phyloP scores from a whole-genome alignment of 2,113 vertebrate species.

The Craseonycteris thonglongyai region DNA sequence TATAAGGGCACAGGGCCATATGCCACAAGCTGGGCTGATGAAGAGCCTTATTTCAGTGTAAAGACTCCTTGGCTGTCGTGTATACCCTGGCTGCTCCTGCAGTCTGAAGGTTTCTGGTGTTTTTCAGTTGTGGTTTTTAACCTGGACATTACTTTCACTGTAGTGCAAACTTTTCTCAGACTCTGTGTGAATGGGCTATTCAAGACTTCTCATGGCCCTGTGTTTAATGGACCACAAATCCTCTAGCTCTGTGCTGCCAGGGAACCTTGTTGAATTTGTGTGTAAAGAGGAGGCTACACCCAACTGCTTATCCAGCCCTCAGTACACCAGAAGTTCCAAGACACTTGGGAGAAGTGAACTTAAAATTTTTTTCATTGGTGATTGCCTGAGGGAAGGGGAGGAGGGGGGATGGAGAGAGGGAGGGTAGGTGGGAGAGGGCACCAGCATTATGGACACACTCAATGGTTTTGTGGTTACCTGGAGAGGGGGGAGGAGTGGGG shows the following conservation, averaged over 20 bases:
- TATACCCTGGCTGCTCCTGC: background rate
- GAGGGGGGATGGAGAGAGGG: too few species aligned
- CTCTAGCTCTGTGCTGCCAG: background rate
- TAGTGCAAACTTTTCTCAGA: constrained; percentile 18
- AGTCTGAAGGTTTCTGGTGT: constrained; percentile 24
- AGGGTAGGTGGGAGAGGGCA: too few species aligned
- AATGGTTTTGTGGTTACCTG: too few species aligned
- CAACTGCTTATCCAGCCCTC: background rate
- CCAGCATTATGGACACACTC: too few species aligned
- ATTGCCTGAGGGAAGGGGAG: too few species aligned
- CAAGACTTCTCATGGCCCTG: background rate
- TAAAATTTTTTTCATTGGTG: too few species aligned
- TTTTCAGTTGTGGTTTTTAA: constrained; percentile 42
- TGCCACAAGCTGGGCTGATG: background rate
- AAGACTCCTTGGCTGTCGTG: background rate
- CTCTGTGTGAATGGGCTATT: constrained; percentile 19
- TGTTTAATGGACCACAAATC: background rate
- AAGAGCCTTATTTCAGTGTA: background rate
- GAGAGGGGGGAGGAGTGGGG: too few species aligned
- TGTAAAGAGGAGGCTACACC: background rate
- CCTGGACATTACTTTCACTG: constrained; percentile 5
- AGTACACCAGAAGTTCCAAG: background rate
- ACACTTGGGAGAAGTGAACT: background rate
- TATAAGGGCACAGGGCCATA: background rate
- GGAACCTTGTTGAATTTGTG: background rate